Evolutionary conservation across 2,113 vertebrate genomes (phyloP).

Genomic region (Trematocara stigmaticum): DNA sequence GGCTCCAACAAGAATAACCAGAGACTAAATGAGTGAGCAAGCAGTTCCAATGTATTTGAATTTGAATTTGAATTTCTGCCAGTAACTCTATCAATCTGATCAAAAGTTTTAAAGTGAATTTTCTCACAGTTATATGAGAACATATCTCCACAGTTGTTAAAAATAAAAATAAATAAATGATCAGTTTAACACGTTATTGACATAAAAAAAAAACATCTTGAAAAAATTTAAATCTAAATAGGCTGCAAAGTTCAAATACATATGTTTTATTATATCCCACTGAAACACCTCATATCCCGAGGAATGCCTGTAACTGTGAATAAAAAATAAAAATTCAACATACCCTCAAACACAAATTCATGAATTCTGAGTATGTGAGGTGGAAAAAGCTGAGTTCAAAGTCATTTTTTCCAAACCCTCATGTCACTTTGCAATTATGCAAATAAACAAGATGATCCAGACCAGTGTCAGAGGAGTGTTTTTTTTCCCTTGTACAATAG

Average conservation of each 20-base stretch:
- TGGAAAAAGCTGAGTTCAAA: background rate
- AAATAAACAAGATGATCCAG: background rate
- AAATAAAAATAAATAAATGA: background rate
- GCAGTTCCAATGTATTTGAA: background rate
- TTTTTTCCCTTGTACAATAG: background rate
- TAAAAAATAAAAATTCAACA: background rate
- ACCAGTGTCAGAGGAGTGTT: background rate
- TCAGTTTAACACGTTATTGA: accelerated
- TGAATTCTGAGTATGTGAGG: background rate
- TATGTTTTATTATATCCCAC: background rate
- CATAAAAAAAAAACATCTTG: background rate
- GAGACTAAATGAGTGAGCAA: background rate
- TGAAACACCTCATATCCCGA: background rate
- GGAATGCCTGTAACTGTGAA: background rate
- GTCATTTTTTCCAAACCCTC: background rate
- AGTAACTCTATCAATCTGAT: background rate
- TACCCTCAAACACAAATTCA: background rate
- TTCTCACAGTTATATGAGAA: too few relatives aligned
- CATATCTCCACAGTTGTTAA: background rate
- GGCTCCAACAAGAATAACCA: background rate
- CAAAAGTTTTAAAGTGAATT: background rate
- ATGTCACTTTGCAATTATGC: background rate
- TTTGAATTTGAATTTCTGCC: background rate
- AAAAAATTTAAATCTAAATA: accelerated
- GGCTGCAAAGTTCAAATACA: background rate